Evolutionary conservation across 2,888 invertebrate species (phyloP).

Genomic region (Margaritifera margaritifera): DNA sequence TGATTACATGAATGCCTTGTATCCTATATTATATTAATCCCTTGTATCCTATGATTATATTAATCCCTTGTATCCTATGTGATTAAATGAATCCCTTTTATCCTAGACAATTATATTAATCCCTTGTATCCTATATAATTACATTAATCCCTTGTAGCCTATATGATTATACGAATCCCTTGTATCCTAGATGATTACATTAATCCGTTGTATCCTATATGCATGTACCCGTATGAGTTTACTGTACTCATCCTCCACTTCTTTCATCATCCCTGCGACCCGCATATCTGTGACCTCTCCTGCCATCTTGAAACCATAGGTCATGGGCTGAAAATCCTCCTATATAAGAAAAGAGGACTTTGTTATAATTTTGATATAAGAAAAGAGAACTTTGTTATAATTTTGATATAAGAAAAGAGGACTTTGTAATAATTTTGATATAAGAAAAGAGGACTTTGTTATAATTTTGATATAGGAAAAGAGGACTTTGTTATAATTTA

Average conservation of each 20-base stretch:
- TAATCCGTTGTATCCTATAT: too few species aligned
- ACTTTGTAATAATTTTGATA: constrained; percentile 8
- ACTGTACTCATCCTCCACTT: constrained; percentile 88
- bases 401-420: constrained; percentile 14
- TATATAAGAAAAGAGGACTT: constrained; percentile 69
- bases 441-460: constrained; percentile 5
- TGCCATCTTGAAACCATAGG: constrained; percentile 89
- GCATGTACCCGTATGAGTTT: constrained; percentile 59
- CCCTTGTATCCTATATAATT: too few species aligned
- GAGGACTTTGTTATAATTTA: neutral
- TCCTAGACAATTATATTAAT: too few species aligned
- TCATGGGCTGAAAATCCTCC: constrained; percentile 96
- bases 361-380: constrained; percentile 13
- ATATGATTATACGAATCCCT: too few species aligned
- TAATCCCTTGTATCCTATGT: too few species aligned
- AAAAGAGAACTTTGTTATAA: neutral
- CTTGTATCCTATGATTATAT: too few species aligned
- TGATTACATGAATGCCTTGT: too few species aligned
- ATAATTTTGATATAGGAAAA: constrained; percentile 25
- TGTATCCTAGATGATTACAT: too few species aligned
- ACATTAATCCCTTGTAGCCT: too few species aligned
- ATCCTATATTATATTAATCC: too few species aligned
- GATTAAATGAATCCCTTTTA: too few species aligned
- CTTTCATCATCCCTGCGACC: constrained; percentile 86
- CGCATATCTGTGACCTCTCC: constrained; percentile 87